phyloP scores from a whole-genome alignment of 2,113 vertebrate genomes.

The Planiliza haematocheilus region DNA sequence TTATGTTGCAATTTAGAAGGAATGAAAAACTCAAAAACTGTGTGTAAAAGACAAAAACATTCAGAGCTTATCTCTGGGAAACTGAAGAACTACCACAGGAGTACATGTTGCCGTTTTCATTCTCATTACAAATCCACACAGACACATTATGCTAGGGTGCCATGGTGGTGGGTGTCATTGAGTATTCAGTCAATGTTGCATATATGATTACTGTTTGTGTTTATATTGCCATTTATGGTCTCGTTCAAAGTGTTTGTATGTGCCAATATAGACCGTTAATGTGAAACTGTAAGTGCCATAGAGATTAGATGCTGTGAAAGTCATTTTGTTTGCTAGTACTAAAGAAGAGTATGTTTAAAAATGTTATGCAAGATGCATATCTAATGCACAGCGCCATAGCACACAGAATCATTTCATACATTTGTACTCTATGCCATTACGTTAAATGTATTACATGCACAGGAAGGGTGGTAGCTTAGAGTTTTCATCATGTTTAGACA shows the following conservation, averaged over 20 bases:
- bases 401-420: not conserved
- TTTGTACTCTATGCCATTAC: not conserved
- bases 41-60: too few species aligned
- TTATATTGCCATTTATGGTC: conserved; percentile 15
- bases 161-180: conserved; percentile 8
- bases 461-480: not conserved
- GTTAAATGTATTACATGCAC: not conserved
- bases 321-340: not conserved
- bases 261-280: conserved; percentile 23
- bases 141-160: not conserved
- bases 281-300: conserved; percentile 22
- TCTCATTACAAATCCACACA: not conserved
- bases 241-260: conserved; percentile 1
- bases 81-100: not conserved
- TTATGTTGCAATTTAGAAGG: too few species aligned
- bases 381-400: not conserved
- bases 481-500: not conserved
- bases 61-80: not conserved
- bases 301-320: conserved; percentile 46
- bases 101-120: too few species aligned
- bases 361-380: not conserved
- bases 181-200: not conserved
- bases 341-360: not conserved
- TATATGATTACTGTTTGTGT: conserved; percentile 8
- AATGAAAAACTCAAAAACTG: too few species aligned